Evolutionary conservation across 2,797 vertebrate genomes (phyloP), one percentile per base, ranked within the genome.

Genomic region (Gallinago solitaria): DNA sequence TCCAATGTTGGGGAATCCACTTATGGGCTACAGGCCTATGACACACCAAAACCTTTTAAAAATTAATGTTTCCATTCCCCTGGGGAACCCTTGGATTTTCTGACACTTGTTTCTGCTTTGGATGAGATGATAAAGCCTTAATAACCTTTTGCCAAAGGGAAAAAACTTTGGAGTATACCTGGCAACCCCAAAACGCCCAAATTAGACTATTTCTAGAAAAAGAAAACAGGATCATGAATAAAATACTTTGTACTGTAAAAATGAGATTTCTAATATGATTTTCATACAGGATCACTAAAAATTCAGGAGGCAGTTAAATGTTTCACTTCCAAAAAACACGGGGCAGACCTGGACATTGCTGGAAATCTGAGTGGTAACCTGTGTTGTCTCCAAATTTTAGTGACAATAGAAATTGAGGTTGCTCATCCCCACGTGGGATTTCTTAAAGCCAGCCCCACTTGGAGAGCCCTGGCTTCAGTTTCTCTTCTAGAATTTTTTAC

Each of bases 341-440:
- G 24, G 35, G 51, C 43, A 75, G 60, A 25, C 19, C 19, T 13
- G 24, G 41, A 28, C 3, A 1, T 5, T 30, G 60, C 41, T 39
- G 51, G 35, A 30, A 67, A 35, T 6, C 20, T 5, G 1, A 43
- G 43, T 3, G 6, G 25, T 17, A 59, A 50, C 35, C 51, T 13
- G 12, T 1, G 1, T 23, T 13, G 19, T 16, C 64, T 39, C 43
- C 53, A 47, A 17, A 12, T 20, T 47, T 21, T 8, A 11, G 28
- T 17, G 63, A 12, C 0, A 2, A 9, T 13, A 32, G 16, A 21
- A 47, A 21, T 16, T 1, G 5, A 67, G 16, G 13, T 10, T 20
- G 28, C 41, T 48, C 51, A 57, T 27, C n/a, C n/a, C 27, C n/a
- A 10, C 20, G 13, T 5, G 16, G 41, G 32, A 33, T 21, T 2